Evolutionary conservation across 2,888 invertebrate species (phyloP).

Genomic region (Phorcus lineatus): DNA sequence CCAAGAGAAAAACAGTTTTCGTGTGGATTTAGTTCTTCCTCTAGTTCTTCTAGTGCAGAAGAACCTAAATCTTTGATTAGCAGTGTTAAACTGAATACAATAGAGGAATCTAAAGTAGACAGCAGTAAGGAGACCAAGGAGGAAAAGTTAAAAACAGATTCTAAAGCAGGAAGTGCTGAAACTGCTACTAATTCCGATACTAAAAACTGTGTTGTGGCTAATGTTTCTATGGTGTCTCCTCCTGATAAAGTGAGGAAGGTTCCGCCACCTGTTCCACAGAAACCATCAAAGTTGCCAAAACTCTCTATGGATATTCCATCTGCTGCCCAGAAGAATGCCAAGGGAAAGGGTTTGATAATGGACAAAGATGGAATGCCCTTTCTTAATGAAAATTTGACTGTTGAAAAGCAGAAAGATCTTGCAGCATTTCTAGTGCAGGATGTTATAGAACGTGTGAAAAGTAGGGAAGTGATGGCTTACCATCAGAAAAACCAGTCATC

Average conservation of each 20-base stretch:
- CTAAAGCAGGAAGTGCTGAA: constrained; percentile 34
- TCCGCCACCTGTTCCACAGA: constrained; percentile 52
- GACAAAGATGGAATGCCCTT: constrained; percentile 20
- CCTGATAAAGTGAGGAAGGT: constrained; percentile 11
- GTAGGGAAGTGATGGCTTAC: constrained; percentile 1
- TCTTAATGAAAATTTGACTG: constrained; percentile 20
- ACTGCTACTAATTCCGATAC: neutral
- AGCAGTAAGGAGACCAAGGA: neutral
- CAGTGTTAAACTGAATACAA: constrained; percentile 29
- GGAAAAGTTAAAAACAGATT: constrained; percentile 15
- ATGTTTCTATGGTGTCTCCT: constrained; percentile 14
- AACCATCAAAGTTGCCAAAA: constrained; percentile 31
- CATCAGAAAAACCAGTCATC: constrained; percentile 42
- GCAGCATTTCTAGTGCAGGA: constrained; percentile 27
- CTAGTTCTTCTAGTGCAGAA: constrained; percentile 54
- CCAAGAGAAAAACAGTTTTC: constrained; percentile 59
- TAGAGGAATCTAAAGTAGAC: neutral
- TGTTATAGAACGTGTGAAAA: constrained; percentile 24
- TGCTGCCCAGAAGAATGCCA: neutral
- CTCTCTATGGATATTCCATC: neutral
- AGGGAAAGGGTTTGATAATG: neutral
- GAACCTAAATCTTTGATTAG: constrained; percentile 27
- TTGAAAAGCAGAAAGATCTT: constrained; percentile 24
- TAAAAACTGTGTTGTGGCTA: neutral
- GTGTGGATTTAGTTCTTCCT: constrained; percentile 58